Evolutionary conservation across 2,113 vertebrate species (phyloP), one percentile per base, ranked within the genome.

Genomic region (Hemicordylus capensis): DNA sequence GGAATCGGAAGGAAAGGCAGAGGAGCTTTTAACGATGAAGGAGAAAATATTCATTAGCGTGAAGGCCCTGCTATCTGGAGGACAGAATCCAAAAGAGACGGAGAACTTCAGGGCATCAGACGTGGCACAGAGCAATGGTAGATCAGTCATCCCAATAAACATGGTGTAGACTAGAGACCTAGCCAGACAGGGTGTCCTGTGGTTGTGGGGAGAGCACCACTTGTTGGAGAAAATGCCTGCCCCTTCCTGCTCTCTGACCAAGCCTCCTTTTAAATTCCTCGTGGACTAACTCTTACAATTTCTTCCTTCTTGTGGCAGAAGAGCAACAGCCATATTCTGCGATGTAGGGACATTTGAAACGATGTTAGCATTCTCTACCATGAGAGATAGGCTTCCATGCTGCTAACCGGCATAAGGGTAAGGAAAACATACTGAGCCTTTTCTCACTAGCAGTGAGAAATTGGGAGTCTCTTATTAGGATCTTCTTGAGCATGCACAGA

Each of bases 41-140:
- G 67, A 84, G 69, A 46, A 67, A 75, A 56, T 51, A 26, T 80
- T 67, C 63, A 58, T 67, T 66, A 67, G n/a, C 46, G 42, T 58
- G 28, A 58, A 81, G 66, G 9, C 0, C 1, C 59, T 28, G 17
- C 76, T 19, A 34, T 6, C 0, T 0, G 76, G 67, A 76, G 85
- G 12, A 42, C 19, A 54, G 44, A 11, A 59, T 73, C 34, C 44
- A 17, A 24, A 12, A 31, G 19, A 15, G 42, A 22, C 4, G 11
- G 11, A n/a, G n/a, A 61, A 12, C 34, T 12, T 31, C 63, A 34
- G 63, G 17, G 63, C 42, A 67, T 80, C 42, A 51, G 10, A 64
- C 5, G 48, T 15, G 4, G 63, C 44, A 26, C 6, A 58, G 15
- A 44, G n/a, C 9, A 39, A 26, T 3, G n/a, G 51, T 66, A 44